Evolutionary conservation across 1,140 invertebrate species (phyloP).

Genomic region (Drosophila asahinai): DNA sequence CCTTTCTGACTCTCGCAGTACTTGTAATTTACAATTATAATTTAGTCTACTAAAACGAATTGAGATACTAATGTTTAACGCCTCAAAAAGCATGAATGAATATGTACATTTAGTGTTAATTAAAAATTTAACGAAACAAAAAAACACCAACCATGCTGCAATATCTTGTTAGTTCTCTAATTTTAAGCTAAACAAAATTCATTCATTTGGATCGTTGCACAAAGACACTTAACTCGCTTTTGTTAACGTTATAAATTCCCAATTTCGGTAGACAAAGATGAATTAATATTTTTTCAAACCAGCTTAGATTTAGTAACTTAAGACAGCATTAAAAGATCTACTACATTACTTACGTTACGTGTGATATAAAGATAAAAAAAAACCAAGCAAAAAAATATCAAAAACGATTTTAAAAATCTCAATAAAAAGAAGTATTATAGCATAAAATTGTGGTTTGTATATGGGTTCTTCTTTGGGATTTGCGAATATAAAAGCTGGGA

Average conservation of each 20-base stretch:
- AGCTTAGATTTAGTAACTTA: constrained; percentile 69
- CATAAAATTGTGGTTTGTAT: constrained; percentile 32
- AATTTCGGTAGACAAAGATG: constrained; percentile 58
- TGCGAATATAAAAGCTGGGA: too few species aligned
- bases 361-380: constrained; percentile 80
- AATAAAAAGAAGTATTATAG: constrained; percentile 83
- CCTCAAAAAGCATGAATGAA: constrained; percentile 42
- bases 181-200: constrained; percentile 45
- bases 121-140: constrained; percentile 36
- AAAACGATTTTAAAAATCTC: constrained; percentile 80
- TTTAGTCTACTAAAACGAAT: constrained; percentile 60
- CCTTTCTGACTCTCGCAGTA: constrained; percentile 62
- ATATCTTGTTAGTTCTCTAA: constrained; percentile 53
- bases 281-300: constrained; percentile 55
- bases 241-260: constrained; percentile 35
- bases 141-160: constrained; percentile 46
- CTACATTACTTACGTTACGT: constrained; percentile 76
- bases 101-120: constrained; percentile 66
- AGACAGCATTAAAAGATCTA: constrained; percentile 79
- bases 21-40: constrained; percentile 65
- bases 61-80: constrained; percentile 69
- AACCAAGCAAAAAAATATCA: constrained; percentile 69
- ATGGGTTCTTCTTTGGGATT: not conserved
- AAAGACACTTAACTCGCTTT: constrained; percentile 48
- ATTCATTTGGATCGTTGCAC: constrained; percentile 54